Evolutionary conservation across 2,113 vertebrate species (phyloP).

Genomic region (Mirza zaza): DNA sequence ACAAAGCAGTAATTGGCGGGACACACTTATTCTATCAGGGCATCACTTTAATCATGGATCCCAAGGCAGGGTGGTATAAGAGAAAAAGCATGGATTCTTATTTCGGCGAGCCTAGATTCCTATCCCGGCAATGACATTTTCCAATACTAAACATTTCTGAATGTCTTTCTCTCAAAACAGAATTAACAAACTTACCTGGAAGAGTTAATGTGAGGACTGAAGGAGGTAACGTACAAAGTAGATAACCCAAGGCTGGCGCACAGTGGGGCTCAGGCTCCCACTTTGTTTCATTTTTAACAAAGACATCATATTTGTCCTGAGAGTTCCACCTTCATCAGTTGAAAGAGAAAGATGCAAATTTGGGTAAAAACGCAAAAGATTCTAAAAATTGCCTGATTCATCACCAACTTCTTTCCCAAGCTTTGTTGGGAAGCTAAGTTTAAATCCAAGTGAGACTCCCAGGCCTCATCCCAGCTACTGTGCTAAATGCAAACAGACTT

Average conservation of each 20-base stretch:
- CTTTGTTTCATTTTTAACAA: neutral
- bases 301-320: conserved; percentile 55
- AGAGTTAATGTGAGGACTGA: neutral
- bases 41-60: neutral
- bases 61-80: neutral
- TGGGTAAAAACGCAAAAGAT: conserved; percentile 27
- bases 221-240: neutral
- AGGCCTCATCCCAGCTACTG: conserved; percentile 51
- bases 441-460: conserved; percentile 62
- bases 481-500: conserved; percentile 71
- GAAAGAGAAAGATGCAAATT: conserved; percentile 65
- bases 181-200: neutral
- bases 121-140: neutral
- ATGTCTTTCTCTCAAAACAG: neutral
- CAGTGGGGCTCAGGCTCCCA: neutral
- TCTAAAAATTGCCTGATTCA: neutral
- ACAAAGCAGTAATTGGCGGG: neutral
- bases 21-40: neutral
- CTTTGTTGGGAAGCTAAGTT: conserved; percentile 44
- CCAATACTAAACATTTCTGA: neutral
- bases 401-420: conserved; percentile 23
- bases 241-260: neutral
- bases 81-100: neutral
- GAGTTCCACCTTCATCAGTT: conserved; percentile 68
- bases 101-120: neutral